phyloP scores from a whole-genome alignment of 2,113 vertebrate species.

The Meles meles region DNA sequence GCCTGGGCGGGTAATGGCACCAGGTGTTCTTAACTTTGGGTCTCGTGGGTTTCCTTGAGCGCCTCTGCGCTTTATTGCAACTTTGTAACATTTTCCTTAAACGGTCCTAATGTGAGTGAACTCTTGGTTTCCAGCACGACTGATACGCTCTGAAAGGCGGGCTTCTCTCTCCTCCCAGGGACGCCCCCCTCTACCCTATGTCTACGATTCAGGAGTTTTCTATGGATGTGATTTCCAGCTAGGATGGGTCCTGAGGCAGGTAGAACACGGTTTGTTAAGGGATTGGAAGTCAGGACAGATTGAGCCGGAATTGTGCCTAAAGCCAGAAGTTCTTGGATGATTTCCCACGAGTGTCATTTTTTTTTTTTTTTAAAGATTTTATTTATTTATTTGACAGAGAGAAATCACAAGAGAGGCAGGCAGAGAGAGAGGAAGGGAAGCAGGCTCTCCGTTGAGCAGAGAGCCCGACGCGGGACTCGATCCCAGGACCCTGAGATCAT shows the following conservation, averaged over 20 bases:
- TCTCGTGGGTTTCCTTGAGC: fast-evolving
- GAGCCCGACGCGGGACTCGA: too few relatives aligned
- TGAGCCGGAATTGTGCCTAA: background rate
- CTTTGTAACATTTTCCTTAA: background rate
- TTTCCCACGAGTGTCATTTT: background rate
- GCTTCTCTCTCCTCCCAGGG: background rate
- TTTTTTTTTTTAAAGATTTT: too few relatives aligned
- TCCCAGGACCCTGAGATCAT: too few relatives aligned
- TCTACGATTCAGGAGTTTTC: background rate
- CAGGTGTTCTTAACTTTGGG: background rate
- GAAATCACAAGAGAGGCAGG: too few relatives aligned
- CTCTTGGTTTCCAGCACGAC: background rate
- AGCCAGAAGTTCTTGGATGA: background rate
- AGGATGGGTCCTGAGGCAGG: background rate
- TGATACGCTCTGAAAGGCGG: background rate
- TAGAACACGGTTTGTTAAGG: fast-evolving
- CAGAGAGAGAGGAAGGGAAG: too few relatives aligned
- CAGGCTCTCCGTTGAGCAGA: too few relatives aligned
- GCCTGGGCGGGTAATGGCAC: background rate
- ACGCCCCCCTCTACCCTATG: background rate
- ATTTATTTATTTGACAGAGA: too few relatives aligned
- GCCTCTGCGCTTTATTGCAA: fast-evolving
- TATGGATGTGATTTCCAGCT: background rate
- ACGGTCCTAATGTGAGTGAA: fast-evolving
- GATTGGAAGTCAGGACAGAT: background rate